Evolutionary conservation across 2,797 vertebrate genomes (phyloP).

Genomic region (Ptychadena robeensis): DNA sequence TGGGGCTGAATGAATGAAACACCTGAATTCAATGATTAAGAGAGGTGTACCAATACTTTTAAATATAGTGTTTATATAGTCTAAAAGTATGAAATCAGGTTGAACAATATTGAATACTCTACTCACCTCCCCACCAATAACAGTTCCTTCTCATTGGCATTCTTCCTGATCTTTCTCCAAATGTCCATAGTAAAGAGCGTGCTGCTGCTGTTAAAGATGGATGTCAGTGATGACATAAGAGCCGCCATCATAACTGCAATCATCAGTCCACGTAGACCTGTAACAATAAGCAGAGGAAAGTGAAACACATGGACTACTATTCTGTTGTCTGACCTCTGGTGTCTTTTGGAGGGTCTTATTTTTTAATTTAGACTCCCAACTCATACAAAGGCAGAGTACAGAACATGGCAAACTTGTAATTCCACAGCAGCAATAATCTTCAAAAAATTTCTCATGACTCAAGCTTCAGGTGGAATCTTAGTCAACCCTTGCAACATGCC

Average conservation of each 20-base stretch:
- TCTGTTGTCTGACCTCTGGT: too few species aligned
- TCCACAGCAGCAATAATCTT: too few species aligned
- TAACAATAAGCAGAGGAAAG: background rate
- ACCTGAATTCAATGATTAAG: too few species aligned
- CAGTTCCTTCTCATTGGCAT: conserved; percentile 83
- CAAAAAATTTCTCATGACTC: too few species aligned
- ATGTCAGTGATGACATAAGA: conserved; percentile 90
- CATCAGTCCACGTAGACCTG: conserved; percentile 90
- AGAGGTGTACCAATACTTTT: too few species aligned
- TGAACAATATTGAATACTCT: background rate
- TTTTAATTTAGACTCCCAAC: too few species aligned
- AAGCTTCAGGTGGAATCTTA: background rate
- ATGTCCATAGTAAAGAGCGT: conserved; percentile 92
- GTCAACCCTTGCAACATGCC: background rate
- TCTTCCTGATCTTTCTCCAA: conserved; percentile 83
- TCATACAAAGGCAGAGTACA: too few species aligned
- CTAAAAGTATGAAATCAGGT: too few species aligned
- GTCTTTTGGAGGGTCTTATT: too few species aligned
- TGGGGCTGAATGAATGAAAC: too few species aligned
- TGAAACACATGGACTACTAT: background rate
- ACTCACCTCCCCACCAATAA: conserved; percentile 86
- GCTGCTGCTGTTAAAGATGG: conserved; percentile 92
- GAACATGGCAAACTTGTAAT: too few species aligned
- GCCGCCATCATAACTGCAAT: conserved; percentile 92
- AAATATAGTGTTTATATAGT: too few species aligned